These are phyloP conservation scores for Zoroaster sp. DNA, from an alignment of 53 echinoderm and acorn worm genomes.

Conservation along the genomic window DNA sequence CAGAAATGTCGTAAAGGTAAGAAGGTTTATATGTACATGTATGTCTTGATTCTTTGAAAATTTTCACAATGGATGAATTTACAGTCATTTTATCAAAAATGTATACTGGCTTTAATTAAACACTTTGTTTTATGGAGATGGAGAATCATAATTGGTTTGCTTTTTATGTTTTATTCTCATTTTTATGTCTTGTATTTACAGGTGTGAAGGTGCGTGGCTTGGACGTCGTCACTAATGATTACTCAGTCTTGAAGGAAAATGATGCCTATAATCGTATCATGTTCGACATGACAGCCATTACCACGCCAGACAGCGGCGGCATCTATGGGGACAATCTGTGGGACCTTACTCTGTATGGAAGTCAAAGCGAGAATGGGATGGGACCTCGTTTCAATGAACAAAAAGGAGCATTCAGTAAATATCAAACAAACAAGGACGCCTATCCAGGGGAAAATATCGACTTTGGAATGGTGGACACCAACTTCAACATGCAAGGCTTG, in stretches of 20 bases:
- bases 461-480: conserved; percentile 79
- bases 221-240: conserved; percentile 26
- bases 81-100: too few relatives aligned
- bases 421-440: conserved; percentile 69
- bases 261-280: conserved; percentile 68
- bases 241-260: conserved; percentile 60
- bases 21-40: too few relatives aligned
- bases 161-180: too few relatives aligned
- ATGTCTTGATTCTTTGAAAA: too few relatives aligned
- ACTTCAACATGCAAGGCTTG: conserved; percentile 79
- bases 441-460: conserved; percentile 73
- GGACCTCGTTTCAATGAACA: conserved; percentile 69
- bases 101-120: too few relatives aligned
- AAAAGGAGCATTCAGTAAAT: conserved; percentile 50
- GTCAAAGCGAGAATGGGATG: conserved; percentile 63
- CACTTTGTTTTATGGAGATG: too few relatives aligned
- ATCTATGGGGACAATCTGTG: conserved; percentile 69
- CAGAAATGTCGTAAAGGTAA: conserved; percentile 86
- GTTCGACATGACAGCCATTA: conserved; percentile 68
- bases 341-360: conserved; percentile 80
- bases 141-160: too few relatives aligned
- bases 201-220: conserved; percentile 42
- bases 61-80: too few relatives aligned
- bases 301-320: conserved; percentile 71
- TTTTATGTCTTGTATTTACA: neutral